Evolutionary conservation across 2,888 invertebrate species (phyloP).

Genomic region (Pomacea canaliculata): DNA sequence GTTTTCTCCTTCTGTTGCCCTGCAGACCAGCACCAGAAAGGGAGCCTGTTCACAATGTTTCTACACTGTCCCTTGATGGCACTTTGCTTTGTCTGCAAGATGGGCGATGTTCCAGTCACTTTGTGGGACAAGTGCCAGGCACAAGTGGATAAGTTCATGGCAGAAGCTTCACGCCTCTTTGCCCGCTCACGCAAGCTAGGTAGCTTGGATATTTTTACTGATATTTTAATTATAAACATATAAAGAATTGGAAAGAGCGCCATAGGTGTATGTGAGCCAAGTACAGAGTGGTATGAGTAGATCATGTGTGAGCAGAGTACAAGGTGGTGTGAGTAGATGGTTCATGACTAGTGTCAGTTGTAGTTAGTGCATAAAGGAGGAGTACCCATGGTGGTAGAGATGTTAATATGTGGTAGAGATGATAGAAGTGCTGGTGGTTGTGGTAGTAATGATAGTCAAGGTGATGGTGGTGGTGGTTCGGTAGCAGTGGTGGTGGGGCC

Average conservation of each 20-base stretch:
- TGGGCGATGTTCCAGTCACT: constrained; percentile 85
- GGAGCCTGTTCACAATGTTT: constrained; percentile 94
- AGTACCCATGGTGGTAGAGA: too few species aligned
- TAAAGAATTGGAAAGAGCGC: background rate
- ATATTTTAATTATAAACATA: background rate
- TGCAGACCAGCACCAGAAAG: constrained; percentile 77
- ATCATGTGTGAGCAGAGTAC: background rate
- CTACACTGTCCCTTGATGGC: constrained; percentile 93
- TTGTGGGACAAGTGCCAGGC: constrained; percentile 92
- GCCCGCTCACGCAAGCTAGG: constrained; percentile 83
- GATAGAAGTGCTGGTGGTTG: too few species aligned
- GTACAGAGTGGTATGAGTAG: background rate
- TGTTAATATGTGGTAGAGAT: too few species aligned
- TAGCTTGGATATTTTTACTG: constrained; percentile 67
- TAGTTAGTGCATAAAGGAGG: too few species aligned
- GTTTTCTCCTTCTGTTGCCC: constrained; percentile 23
- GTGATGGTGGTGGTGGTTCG: too few species aligned
- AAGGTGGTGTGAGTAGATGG: too few species aligned
- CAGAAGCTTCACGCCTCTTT: constrained; percentile 87
- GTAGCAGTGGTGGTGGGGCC: background rate
- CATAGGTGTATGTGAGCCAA: background rate
- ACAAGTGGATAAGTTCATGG: constrained; percentile 88
- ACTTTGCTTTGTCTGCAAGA: constrained; percentile 90
- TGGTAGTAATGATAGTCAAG: too few species aligned
- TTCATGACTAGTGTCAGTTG: too few species aligned